Conservation (phyloP, 2,888 invertebrate species). For the Ochropacha duplaris region DNA sequence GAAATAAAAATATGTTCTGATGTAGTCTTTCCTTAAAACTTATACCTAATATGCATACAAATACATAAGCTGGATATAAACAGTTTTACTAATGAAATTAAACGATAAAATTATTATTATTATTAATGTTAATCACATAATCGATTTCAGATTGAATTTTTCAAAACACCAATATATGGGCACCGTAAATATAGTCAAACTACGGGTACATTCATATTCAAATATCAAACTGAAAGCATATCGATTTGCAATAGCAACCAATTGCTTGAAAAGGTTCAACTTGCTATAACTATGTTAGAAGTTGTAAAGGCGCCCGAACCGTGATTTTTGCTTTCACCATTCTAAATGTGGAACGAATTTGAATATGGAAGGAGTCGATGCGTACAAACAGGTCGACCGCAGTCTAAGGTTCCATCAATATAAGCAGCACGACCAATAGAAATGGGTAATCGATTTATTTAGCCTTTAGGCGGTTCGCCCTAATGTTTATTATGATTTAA, state of each 20-base stretch:
- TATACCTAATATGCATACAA: too few species aligned
- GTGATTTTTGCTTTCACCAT: constrained; percentile 4
- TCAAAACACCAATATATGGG: background rate
- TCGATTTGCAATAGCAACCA: constrained; percentile 1
- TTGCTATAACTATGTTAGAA: background rate
- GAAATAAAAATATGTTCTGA: too few species aligned
- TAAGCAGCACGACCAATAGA: background rate
- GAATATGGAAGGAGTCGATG: background rate
- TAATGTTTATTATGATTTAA: background rate
- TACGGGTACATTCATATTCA: background rate
- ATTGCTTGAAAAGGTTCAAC: constrained; percentile 1
- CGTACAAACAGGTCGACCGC: background rate
- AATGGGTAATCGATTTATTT: background rate
- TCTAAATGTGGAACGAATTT: constrained; percentile 2
- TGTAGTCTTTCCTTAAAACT: too few species aligned
- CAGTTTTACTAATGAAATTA: too few species aligned
- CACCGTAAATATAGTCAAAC: background rate
- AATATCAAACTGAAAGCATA: background rate
- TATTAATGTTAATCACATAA: too few species aligned
- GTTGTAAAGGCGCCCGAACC: background rate
- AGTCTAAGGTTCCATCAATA: background rate
- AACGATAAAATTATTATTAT: too few species aligned
- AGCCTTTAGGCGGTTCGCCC: background rate
- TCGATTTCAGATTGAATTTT: too few species aligned
- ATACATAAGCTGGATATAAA: too few species aligned